phyloP scores from a whole-genome alignment of 1,140 invertebrate genomes.

The Heliconius hewitsoni region DNA sequence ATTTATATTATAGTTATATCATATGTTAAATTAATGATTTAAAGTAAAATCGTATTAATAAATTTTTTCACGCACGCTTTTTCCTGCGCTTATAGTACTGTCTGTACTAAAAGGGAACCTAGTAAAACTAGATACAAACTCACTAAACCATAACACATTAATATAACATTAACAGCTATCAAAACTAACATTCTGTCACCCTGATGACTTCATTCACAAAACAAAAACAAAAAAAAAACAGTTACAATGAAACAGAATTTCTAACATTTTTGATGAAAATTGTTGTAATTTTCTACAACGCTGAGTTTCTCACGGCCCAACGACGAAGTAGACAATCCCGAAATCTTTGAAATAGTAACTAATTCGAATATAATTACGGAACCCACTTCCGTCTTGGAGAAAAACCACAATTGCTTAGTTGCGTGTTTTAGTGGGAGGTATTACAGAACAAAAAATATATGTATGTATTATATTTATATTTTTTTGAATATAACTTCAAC shows the following conservation, averaged over 20 bases:
- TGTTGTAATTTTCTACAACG: slow-evolving; percentile 45
- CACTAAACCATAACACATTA: neutral
- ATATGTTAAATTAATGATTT: no score
- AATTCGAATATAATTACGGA: slow-evolving; percentile 72
- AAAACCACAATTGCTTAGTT: slow-evolving; percentile 67
- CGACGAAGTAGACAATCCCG: slow-evolving; percentile 46
- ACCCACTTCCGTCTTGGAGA: slow-evolving; percentile 61
- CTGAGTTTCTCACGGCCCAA: slow-evolving; percentile 56
- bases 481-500: slow-evolving; percentile 24
- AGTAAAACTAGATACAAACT: neutral
- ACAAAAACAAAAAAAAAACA: neutral
- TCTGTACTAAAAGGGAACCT: no score
- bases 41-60: no score
- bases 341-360: slow-evolving; percentile 58
- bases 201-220: neutral
- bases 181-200: neutral
- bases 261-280: slow-evolving; percentile 29
- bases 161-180: neutral
- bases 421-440: slow-evolving; percentile 55
- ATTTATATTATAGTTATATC: no score
- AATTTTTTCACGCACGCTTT: no score
- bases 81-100: no score
- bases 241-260: neutral
- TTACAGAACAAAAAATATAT: slow-evolving; percentile 51
- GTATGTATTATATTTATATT: slow-evolving; percentile 23